Evolutionary conservation across 2,888 invertebrate species (phyloP).

Genomic region (Lycocerus yunnanus): DNA sequence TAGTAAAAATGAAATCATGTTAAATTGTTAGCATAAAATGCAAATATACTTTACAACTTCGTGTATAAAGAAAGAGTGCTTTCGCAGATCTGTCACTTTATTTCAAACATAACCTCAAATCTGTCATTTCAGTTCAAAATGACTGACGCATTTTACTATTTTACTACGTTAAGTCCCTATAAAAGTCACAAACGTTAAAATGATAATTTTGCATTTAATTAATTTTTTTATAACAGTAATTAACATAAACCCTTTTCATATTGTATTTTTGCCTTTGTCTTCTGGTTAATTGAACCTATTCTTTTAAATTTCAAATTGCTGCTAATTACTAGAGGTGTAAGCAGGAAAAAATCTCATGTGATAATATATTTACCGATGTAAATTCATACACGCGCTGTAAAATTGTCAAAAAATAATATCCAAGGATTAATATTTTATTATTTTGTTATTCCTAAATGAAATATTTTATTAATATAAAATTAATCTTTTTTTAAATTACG

Average conservation of each 20-base stretch:
- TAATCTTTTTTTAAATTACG: not conserved
- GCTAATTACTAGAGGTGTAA: too few relatives aligned
- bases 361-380: too few relatives aligned
- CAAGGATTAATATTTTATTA: not conserved
- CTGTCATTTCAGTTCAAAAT: not conserved
- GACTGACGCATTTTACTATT: not conserved
- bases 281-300: too few relatives aligned
- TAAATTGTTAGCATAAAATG: not conserved
- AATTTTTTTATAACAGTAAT: too few relatives aligned
- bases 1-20: not conserved
- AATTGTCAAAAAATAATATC: not conserved
- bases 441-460: not conserved
- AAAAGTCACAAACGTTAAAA: too few relatives aligned
- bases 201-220: too few relatives aligned
- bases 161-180: too few relatives aligned
- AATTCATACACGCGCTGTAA: too few relatives aligned
- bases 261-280: not conserved
- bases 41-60: not conserved
- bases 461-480: not conserved
- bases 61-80: not conserved
- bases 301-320: too few relatives aligned
- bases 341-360: too few relatives aligned
- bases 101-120: not conserved
- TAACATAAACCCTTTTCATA: not conserved
- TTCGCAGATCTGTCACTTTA: not conserved